phyloP scores from a whole-genome alignment of 2,113 vertebrate genomes.

The Cinclus cinclus region DNA sequence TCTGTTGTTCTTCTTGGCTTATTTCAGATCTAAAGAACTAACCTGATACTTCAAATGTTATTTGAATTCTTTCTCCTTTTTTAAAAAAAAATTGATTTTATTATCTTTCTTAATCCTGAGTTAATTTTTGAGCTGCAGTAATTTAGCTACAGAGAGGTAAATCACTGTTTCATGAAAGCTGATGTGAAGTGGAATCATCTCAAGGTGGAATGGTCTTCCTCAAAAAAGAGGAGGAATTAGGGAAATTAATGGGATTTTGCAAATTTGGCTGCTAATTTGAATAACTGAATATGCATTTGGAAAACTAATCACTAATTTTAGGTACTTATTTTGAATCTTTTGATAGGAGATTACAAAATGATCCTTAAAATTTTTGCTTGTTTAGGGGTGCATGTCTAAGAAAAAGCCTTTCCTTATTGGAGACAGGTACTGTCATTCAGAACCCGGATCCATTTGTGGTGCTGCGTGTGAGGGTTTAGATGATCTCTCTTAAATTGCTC shows the following conservation, averaged over 20 bases:
- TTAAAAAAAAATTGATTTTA: neutral
- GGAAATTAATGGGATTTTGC: neutral
- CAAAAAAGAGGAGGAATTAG: neutral
- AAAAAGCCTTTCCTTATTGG: neutral
- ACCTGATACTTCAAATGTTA: neutral
- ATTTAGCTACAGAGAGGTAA: neutral
- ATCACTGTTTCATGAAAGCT: neutral
- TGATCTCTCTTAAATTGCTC: neutral
- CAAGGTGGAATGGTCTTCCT: neutral
- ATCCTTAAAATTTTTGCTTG: neutral
- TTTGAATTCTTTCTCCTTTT: neutral
- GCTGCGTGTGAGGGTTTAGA: neutral
- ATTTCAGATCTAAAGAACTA: neutral
- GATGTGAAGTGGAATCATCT: neutral
- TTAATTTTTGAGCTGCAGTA: neutral
- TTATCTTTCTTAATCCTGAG: neutral
- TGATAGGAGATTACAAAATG: neutral
- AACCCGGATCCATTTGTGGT: neutral
- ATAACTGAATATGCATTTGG: neutral
- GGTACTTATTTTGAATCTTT: neutral
- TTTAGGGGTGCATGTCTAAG: neutral
- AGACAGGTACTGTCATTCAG: neutral
- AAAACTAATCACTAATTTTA: neutral
- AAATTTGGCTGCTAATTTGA: neutral
- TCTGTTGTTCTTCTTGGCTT: neutral